Evolutionary conservation across 1,140 invertebrate species (phyloP), one percentile per base, ranked within the genome.

Genomic region (Eubasilissa regina): DNA sequence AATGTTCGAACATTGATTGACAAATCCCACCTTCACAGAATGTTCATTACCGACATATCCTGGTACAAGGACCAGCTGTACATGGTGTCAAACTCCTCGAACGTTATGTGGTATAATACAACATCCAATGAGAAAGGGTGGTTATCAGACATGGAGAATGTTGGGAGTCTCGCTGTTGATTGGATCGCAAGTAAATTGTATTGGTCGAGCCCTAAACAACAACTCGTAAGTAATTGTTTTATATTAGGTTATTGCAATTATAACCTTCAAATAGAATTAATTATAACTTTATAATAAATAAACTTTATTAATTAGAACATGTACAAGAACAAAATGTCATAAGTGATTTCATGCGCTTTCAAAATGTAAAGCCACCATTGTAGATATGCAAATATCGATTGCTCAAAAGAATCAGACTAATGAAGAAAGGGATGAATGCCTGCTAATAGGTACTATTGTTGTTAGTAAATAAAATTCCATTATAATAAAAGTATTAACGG

Each of bases 171-270:
- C 17, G 94, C 95, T 0, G 93, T 97, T 1, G 97, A 98, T 84
- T 97, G 95, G 95, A 92, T 97, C 43, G 95, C 95, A 0, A 93
- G 93, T 35, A 95, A 95, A 85, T 85, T 98, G 0, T 98, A 98
- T 84, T 98, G 96, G 96, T 95, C 95, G 0, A 95, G 95, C 87
- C 93, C 94, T 11, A 94, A 94, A 85, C 93, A 95, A 84, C 94
- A 96, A 87, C 88, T 94, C 86, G 93, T 94, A 89, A 91, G 88
- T 86, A 13, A 48, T 6, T 35, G 7, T n/a, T 44, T 15, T 4
- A 56, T 17, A n/a, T 53, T 56, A 10, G 51, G 51, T n/a, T n/a
- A n/a, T 44, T 81, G 56, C 13, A 62, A 8, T 7, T 62, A 64
- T 19, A 10, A 35, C 60, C 11, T 25, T 0, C 21, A 21, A 19